Base-by-base conservation (phyloP, 64 coral and sea anemone genomes). In the Montipora cactus region DNA sequence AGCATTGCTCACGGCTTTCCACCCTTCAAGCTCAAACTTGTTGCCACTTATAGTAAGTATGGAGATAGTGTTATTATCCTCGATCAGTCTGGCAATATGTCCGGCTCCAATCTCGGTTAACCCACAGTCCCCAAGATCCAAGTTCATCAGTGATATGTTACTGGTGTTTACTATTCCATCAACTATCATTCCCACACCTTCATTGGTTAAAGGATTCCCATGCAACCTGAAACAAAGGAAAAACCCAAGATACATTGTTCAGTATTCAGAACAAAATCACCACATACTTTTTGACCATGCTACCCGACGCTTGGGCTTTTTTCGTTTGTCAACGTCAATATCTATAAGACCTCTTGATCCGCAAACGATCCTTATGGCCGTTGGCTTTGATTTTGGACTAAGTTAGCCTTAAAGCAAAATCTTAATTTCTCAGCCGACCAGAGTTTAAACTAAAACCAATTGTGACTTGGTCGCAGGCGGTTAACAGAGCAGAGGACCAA, bases 1-100 rank as follows among this genome's bases (percentile, higher is more conserved):
- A 47, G 98, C 81, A n/a, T 83, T 79, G 19, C 87, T 91, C 45
- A 99, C 89, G 13, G 73, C 91, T 82, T 83, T 81, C 94, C 98
- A 99, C 12, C 98, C 98, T 49, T 95, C 67, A 18, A 91, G 68
- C 2, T 75, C 84, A 4, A 99, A 92, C 50, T 50, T 47, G 68
- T 96, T 99, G 5, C 95, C 94, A 57, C 98, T 99, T 7, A 99
- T 94, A 4, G 95, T 99, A 5, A 99, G 89, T 7, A 94, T 93
- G 1, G 59, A 74, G 67, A 99, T 77, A 59, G 95, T 94, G 8
- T 10, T 73, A 87, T 99, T 99, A 61, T 79, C 62, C 25, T 89
- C 88, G 9, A 99, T 86, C 15, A 99, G 74, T 13, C 90, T 75
- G 4, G 98, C 94, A 44, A 99, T 89, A 59, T 96, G 92, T 82